phyloP scores from a whole-genome alignment of 2,888 invertebrate species.

The Drosophila mimetica region DNA sequence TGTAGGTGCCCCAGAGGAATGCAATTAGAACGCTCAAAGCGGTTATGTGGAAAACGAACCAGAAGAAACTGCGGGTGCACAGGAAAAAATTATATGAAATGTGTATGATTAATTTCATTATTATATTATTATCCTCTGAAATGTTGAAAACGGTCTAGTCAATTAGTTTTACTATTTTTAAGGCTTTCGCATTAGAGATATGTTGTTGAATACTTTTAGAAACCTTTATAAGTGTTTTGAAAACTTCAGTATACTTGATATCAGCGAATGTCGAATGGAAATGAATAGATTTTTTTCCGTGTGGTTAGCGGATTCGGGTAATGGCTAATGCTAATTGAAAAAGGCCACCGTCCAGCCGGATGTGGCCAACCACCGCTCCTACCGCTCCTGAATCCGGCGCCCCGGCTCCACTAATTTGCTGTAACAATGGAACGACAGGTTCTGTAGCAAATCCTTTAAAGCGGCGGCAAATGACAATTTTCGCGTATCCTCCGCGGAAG shows the following conservation, averaged over 20 bases:
- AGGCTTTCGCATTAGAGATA: too few species aligned
- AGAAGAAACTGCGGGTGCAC: constrained; percentile 72
- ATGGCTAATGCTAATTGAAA: constrained; percentile 64
- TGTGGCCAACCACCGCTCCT: constrained; percentile 41
- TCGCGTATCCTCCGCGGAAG: constrained; percentile 50
- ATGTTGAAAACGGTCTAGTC: too few species aligned
- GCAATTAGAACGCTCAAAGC: constrained; percentile 75
- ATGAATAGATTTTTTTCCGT: too few species aligned
- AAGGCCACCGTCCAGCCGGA: constrained; percentile 9
- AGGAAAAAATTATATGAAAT: background rate
- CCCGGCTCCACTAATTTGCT: constrained; percentile 81
- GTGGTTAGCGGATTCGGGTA: constrained; percentile 28
- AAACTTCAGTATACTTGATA: too few species aligned
- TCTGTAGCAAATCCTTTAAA: constrained; percentile 80
- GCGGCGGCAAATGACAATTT: constrained; percentile 70
- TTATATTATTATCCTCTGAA: too few species aligned
- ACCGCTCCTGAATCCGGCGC: constrained; percentile 77
- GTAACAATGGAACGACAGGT: constrained; percentile 83
- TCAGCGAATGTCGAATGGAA: too few species aligned
- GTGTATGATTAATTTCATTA: too few species aligned
- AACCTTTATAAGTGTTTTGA: too few species aligned
- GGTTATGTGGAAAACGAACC: constrained; percentile 78
- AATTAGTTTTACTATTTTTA: too few species aligned
- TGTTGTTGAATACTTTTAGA: too few species aligned
- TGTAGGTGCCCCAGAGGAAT: constrained; percentile 69